Evolutionary conservation across 2,888 invertebrate genomes (phyloP).

Genomic region (Macropis europaea): DNA sequence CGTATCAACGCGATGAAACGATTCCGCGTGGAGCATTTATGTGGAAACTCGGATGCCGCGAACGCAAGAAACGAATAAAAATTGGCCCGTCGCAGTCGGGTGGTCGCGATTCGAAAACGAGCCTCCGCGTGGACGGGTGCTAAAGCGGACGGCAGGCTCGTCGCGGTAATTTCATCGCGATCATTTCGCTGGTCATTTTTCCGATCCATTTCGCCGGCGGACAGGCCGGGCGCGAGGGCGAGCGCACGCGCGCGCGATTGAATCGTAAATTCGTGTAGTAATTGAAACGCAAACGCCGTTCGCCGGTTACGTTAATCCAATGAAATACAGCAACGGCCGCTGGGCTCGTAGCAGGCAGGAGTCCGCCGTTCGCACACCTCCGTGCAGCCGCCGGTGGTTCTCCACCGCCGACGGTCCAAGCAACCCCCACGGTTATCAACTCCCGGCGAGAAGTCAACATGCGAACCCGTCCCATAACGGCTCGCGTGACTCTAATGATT

Average conservation of each 20-base stretch:
- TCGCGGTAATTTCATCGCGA: conserved; percentile 61
- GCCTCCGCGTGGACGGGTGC: conserved; percentile 5
- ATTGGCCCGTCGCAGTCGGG: conserved; percentile 16
- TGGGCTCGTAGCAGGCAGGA: conserved; percentile 44
- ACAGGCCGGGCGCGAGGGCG: background rate
- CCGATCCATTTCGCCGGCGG: conserved; percentile 51
- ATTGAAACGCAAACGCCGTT: conserved; percentile 71
- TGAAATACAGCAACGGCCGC: conserved; percentile 69
- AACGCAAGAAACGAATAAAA: conserved; percentile 30
- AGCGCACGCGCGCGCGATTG: conserved; percentile 57
- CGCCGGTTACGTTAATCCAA: conserved; percentile 68
- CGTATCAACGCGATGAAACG: conserved; percentile 14
- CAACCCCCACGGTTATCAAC: conserved; percentile 64
- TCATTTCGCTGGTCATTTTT: conserved; percentile 60
- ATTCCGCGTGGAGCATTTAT: background rate
- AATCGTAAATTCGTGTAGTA: conserved; percentile 65
- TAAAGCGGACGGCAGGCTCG: conserved; percentile 39
- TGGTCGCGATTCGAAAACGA: conserved; percentile 22
- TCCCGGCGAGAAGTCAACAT: conserved; percentile 68
- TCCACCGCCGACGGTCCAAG: background rate
- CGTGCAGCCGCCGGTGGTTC: background rate
- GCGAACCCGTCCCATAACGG: conserved; percentile 67
- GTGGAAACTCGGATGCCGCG: conserved; percentile 31
- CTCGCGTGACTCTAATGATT: conserved; percentile 75
- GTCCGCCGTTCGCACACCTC: conserved; percentile 4